Conservation (phyloP, 2,888 invertebrate genomes). For the Alloscopus bannaensis region DNA sequence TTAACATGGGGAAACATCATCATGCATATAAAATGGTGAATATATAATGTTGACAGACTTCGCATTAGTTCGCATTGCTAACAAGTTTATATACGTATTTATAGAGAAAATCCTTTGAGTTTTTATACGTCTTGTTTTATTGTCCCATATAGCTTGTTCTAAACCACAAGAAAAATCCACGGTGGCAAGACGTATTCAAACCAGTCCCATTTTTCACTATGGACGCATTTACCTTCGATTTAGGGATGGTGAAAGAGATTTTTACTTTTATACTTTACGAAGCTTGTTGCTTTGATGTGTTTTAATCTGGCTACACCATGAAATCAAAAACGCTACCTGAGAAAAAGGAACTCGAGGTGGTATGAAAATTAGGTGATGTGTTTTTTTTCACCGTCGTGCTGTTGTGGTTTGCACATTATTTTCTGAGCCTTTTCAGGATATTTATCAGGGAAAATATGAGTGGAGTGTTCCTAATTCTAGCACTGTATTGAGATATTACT, state of each 20-base stretch:
- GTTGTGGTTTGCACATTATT: slow-evolving; percentile 43
- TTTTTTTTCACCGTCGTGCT: slow-evolving; percentile 24
- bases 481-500: slow-evolving; percentile 41
- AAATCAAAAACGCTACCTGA: not conserved
- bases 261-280: not conserved
- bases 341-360: slow-evolving; percentile 30
- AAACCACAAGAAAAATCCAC: slow-evolving; percentile 53
- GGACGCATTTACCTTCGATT: slow-evolving; percentile 57
- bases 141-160: slow-evolving; percentile 46
- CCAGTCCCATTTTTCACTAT: slow-evolving; percentile 41
- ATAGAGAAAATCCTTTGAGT: slow-evolving; percentile 17
- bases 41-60: slow-evolving; percentile 24
- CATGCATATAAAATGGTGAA: slow-evolving; percentile 14
- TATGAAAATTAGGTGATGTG: slow-evolving; percentile 56
- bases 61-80: slow-evolving; percentile 29
- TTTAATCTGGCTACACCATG: not conserved
- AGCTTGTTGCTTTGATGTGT: not conserved
- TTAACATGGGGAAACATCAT: slow-evolving; percentile 22
- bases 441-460: slow-evolving; percentile 1
- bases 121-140: slow-evolving; percentile 10
- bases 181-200: slow-evolving; percentile 35
- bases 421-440: not conserved
- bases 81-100: slow-evolving; percentile 28
- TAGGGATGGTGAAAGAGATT: slow-evolving; percentile 46
- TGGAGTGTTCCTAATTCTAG: not conserved